A percentile compares a stretch with the other conserved stretches of the same genome.
Evolutionary conservation across 2,888 invertebrate genomes (phyloP).

Genomic region (Eupithecia subfuscata): DNA sequence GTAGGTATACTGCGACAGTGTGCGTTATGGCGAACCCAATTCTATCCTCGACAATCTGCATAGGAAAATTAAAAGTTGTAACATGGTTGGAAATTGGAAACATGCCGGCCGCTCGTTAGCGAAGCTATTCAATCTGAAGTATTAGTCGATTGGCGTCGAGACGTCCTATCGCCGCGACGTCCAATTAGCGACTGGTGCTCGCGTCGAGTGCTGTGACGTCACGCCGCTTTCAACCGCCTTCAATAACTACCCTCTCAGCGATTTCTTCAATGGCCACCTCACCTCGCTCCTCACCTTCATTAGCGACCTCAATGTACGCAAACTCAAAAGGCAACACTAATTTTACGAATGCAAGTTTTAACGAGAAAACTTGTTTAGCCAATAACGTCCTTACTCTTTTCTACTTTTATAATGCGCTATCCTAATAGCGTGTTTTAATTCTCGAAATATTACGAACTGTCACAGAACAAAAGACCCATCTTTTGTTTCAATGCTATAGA

Average conservation of each 20-base stretch:
- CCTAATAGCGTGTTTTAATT: slow-evolving; percentile 74
- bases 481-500: slow-evolving; percentile 81
- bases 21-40: slow-evolving; percentile 64
- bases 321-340: slow-evolving; percentile 76
- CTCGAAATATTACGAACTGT: slow-evolving; percentile 76
- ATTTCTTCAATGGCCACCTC: slow-evolving; percentile 76
- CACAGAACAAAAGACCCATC: slow-evolving; percentile 73
- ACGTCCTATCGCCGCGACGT: slow-evolving; percentile 80
- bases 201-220: slow-evolving; percentile 81
- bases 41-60: slow-evolving; percentile 56
- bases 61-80: slow-evolving; percentile 54
- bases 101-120: slow-evolving; percentile 81
- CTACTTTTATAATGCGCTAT: slow-evolving; percentile 55
- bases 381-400: slow-evolving; percentile 60
- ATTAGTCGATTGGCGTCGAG: slow-evolving; percentile 78
- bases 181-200: slow-evolving; percentile 82
- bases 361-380: slow-evolving; percentile 77
- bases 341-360: slow-evolving; percentile 74
- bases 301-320: slow-evolving; percentile 76
- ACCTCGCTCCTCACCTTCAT: slow-evolving; percentile 82
- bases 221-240: slow-evolving; percentile 78
- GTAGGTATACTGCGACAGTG: slow-evolving; percentile 65
- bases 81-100: slow-evolving; percentile 68
- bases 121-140: slow-evolving; percentile 82
- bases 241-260: slow-evolving; percentile 82